These are phyloP conservation scores for Microctenopoma stevenorrisi DNA, from an alignment of 2,797 vertebrate species.

Conservation along the genomic window DNA sequence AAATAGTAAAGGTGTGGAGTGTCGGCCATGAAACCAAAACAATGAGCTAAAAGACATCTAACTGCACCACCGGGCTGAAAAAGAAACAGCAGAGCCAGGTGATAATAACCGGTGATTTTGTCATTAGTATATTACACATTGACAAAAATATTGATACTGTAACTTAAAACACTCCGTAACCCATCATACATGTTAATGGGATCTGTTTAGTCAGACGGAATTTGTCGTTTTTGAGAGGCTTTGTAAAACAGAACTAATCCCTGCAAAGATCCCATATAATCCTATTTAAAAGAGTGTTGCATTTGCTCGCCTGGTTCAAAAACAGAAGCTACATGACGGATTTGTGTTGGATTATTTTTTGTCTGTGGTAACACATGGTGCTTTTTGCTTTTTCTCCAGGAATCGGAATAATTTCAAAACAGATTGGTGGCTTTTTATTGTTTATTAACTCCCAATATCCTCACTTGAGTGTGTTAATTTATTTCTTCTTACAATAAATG, in stretches of 20 bases:
- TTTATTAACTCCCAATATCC: not conserved
- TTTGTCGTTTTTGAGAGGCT: conserved; percentile 44
- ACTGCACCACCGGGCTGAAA: not conserved
- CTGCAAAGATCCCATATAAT: conserved; percentile 65
- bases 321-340: conserved; percentile 43
- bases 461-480: fast-evolving
- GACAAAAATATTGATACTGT: conserved; percentile 1
- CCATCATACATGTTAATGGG: conserved; percentile 21
- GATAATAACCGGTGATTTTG: no score
- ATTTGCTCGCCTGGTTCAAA: conserved; percentile 35
- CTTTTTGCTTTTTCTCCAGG: not conserved
- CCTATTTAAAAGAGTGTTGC: conserved; percentile 57
- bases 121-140: no score
- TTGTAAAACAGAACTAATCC: conserved; percentile 60
- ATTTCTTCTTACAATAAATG: not conserved
- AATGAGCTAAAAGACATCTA: not conserved
- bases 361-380: conserved; percentile 7
- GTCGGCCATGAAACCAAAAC: not conserved
- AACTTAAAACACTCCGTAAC: conserved; percentile 7
- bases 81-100: no score
- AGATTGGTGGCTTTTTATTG: not conserved
- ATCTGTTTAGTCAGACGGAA: conserved; percentile 53
- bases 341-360: conserved; percentile 23
- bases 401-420: not conserved
- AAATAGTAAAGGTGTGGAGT: not conserved